These are phyloP conservation scores for Venustoraphidia nigricollis DNA, from an alignment of 2,888 invertebrate genomes.

Conservation along the genomic window DNA sequence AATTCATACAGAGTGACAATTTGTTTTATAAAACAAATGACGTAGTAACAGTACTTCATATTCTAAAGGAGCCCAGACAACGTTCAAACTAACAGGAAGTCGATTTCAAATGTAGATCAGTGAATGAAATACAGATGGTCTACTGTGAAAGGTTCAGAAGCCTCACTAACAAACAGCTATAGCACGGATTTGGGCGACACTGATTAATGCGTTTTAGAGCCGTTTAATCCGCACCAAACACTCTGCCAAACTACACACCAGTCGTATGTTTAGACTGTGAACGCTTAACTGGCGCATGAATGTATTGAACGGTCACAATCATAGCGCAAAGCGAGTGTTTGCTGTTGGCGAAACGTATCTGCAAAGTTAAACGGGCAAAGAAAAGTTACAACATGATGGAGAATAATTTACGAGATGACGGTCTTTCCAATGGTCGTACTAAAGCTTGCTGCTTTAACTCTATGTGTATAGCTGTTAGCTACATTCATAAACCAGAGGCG, in stretches of 20 bases:
- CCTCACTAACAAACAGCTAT: constrained; percentile 27
- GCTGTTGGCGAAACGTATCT: background rate
- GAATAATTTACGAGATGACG: constrained; percentile 1
- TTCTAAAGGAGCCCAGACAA: too few species aligned
- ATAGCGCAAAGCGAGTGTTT: background rate
- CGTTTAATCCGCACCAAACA: constrained; percentile 46
- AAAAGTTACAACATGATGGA: constrained; percentile 1
- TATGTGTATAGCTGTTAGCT: too few species aligned
- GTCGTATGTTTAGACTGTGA: constrained; percentile 22
- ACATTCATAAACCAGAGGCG: too few species aligned
- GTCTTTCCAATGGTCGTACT: too few species aligned
- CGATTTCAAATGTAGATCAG: too few species aligned
- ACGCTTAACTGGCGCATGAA: background rate
- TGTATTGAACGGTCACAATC: background rate
- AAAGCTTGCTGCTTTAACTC: too few species aligned
- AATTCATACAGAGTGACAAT: too few species aligned
- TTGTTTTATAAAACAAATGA: too few species aligned
- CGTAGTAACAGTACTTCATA: too few species aligned
- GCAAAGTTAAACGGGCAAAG: constrained; percentile 3
- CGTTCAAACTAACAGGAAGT: too few species aligned
- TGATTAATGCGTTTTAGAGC: constrained; percentile 59
- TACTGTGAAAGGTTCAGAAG: constrained; percentile 1
- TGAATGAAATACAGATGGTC: background rate
- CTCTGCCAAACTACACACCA: constrained; percentile 33
- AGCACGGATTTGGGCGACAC: constrained; percentile 36